phyloP scores from a whole-genome alignment of 2,797 vertebrate genomes.

The Pyrocephalus nanus region DNA sequence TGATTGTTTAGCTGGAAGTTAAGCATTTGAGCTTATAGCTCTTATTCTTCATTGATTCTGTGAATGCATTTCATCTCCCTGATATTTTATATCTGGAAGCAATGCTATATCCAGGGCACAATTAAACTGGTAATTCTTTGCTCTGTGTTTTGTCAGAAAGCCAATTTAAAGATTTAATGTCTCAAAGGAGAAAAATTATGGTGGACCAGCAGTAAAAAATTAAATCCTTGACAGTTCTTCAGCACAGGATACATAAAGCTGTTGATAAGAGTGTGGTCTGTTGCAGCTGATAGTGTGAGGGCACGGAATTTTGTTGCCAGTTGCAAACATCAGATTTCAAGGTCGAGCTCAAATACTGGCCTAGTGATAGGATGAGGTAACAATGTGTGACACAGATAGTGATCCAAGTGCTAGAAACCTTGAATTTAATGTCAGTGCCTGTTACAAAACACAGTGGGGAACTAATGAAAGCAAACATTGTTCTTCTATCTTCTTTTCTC shows the following conservation, averaged over 20 bases:
- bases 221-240: background rate
- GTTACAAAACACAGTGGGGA: background rate
- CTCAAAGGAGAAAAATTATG: background rate
- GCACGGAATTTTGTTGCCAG: background rate
- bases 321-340: background rate
- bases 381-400: background rate
- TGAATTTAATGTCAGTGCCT: background rate
- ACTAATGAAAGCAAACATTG: background rate
- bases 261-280: background rate
- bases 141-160: slow-evolving; percentile 32
- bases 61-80: background rate
- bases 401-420: background rate
- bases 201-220: background rate
- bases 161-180: background rate
- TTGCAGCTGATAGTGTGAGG: background rate
- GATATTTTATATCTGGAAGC: background rate
- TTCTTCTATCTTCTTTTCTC: background rate
- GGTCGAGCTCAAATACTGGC: background rate
- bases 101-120: background rate
- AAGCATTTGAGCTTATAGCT: background rate
- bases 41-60: background rate
- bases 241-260: background rate
- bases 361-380: background rate
- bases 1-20: background rate
- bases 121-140: background rate